Conservation (phyloP, 2,113 vertebrate species). For the Ursus arctos region DNA sequence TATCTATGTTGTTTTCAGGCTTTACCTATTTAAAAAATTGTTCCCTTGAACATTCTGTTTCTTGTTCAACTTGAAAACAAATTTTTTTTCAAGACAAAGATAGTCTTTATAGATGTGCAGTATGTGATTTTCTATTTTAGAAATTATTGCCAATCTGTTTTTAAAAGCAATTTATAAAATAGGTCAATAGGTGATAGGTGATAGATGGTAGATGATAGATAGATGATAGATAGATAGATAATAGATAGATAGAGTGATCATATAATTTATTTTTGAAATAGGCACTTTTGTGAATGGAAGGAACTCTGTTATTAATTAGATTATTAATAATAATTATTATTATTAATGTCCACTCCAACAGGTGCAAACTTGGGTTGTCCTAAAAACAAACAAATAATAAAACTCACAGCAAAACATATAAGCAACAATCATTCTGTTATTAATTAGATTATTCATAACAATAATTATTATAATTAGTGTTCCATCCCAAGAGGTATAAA, state of each 20-base stretch:
- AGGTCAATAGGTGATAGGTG: neutral
- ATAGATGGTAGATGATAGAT: neutral
- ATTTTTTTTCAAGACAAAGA: neutral
- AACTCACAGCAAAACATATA: too few species aligned
- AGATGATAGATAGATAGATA: neutral
- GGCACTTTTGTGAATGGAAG: neutral
- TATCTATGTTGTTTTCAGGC: neutral
- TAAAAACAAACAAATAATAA: neutral
- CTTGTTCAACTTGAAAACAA: neutral
- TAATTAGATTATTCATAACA: neutral
- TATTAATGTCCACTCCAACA: neutral
- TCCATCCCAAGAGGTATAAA: neutral
- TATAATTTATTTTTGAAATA: neutral
- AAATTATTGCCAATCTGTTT: neutral
- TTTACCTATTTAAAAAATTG: neutral
- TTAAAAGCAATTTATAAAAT: neutral
- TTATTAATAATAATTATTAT: neutral
- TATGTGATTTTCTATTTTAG: neutral
- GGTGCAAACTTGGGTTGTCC: neutral
- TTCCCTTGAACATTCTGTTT: neutral
- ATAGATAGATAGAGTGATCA: neutral
- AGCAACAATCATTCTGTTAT: neutral
- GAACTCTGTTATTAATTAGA: neutral
- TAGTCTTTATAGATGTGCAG: neutral
- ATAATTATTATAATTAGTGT: neutral